A percentile compares a stretch with the other conserved stretches of the same genome.
Conservation (phyloP, 2,888 invertebrate species). For the Cerastis rubricosa region DNA sequence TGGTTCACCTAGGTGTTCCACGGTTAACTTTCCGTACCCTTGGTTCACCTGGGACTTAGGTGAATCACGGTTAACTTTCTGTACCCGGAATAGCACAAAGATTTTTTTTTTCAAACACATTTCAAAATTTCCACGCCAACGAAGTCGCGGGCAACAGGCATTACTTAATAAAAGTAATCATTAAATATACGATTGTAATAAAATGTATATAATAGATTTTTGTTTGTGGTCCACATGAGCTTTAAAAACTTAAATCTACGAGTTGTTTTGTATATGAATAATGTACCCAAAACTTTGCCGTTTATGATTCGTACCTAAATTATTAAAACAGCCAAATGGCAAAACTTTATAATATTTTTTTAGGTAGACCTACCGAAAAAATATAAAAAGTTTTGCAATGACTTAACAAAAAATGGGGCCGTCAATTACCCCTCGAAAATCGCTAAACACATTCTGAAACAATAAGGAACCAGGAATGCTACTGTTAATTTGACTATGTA, state of each 20-base stretch:
- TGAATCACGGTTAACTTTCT: too few relatives aligned
- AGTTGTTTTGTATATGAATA: neutral
- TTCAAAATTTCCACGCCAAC: too few relatives aligned
- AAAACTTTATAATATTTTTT: neutral
- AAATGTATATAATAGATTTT: neutral
- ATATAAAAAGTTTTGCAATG: neutral
- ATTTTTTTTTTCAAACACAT: too few relatives aligned
- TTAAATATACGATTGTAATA: too few relatives aligned
- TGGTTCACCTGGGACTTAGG: too few relatives aligned
- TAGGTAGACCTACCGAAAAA: too few relatives aligned
- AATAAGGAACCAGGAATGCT: conserved; percentile 30
- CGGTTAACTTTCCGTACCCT: too few relatives aligned
- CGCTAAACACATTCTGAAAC: conserved; percentile 7
- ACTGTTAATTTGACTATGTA: conserved; percentile 36
- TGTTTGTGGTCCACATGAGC: neutral
- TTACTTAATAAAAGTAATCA: too few relatives aligned
- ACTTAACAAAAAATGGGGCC: neutral
- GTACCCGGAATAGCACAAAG: too few relatives aligned
- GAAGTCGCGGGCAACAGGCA: too few relatives aligned
- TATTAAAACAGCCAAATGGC: neutral
- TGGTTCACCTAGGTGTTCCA: too few relatives aligned
- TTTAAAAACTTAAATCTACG: neutral
- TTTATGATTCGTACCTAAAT: neutral
- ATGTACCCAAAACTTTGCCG: neutral
- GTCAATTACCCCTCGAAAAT: conserved; percentile 7